Percentiles rank a stretch among this genome's conserved stretches.
These are phyloP conservation scores for Pangasius macronema DNA, from an alignment of 2,797 vertebrate species.

Conservation along the genomic window DNA sequence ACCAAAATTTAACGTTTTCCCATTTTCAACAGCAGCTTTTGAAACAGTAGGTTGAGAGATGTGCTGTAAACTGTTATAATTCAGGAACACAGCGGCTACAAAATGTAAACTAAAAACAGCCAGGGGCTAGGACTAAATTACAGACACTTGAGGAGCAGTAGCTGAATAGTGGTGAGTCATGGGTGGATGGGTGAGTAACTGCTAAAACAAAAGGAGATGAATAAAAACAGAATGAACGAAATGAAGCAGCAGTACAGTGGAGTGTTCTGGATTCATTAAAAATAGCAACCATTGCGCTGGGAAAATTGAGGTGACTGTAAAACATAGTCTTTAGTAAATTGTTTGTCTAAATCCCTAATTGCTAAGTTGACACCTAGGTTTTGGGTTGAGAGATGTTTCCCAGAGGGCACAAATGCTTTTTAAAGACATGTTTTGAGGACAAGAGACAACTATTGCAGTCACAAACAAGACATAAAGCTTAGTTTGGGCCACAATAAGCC, in stretches of 20 bases:
- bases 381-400: not conserved
- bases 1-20: too few species aligned
- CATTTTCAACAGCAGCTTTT: not conserved
- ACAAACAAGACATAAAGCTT: not conserved
- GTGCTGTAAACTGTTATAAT: slow-evolving; percentile 15
- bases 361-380: not conserved
- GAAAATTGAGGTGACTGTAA: slow-evolving; percentile 24
- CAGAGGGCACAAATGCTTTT: not conserved
- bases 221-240: not conserved
- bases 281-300: not conserved
- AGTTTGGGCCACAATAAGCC: not conserved
- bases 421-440: not conserved
- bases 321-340: not conserved
- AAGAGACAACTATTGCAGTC: not conserved
- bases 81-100: not conserved
- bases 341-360: not conserved
- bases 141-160: not conserved
- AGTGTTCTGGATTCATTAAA: not conserved
- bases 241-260: not conserved
- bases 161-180: slow-evolving; percentile 19
- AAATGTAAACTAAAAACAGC: slow-evolving; percentile 12
- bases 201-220: slow-evolving; percentile 15
- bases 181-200: not conserved
- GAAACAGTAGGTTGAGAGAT: not conserved
- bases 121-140: slow-evolving; percentile 11